Base-by-base conservation (phyloP, 2,888 invertebrate genomes). In the Orthosia gothica region DNA sequence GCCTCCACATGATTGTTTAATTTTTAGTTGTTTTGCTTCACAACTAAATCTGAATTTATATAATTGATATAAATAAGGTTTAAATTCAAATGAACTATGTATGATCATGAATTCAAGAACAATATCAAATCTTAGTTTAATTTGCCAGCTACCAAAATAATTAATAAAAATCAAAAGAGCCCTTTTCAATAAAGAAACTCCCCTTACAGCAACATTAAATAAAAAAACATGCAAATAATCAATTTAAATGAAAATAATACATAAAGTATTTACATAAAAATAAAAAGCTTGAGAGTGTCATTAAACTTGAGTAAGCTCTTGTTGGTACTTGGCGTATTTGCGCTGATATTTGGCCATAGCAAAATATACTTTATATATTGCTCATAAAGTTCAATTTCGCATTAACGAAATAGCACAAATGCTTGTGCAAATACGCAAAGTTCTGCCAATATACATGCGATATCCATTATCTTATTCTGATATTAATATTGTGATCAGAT, bases 211-310 rank as follows among this genome's bases (percentile, higher is more conserved):
- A 75, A 69, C 47, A 50, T 49, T 76, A 9, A 40, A 40, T 40
- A 57, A 45, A 49, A n/a, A 81, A 54, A 66, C 57, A 77, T 63
- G 63, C 54, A 45, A 59, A 82, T 68, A 65, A 66, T 72, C 1
- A 61, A 67, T 67, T 76, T 20, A 64, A 66, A 40, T 57, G 15
- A 74, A 76, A 74, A 73, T 82, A 70, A 58, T 83, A 62, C 26
- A 45, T 55, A 55, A 23, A 49, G 9, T 75, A 81, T 76, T 85
- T 81, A 84, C 72, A 87, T 55, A 66, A 82, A 84, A 76, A 70
- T 75, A 86, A 71, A 75, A 65, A 55, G 64, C 79, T 67, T 75
- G 70, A 63, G n/a, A 59, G 45, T 52, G 45, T 20, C 71, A 52
- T 52, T 57, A 63, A 79, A 70, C 63, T 69, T 69, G 79, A 71